Evolutionary conservation across 2,113 vertebrate species (phyloP).

Genomic region (Dicrurus megarhynchus): DNA sequence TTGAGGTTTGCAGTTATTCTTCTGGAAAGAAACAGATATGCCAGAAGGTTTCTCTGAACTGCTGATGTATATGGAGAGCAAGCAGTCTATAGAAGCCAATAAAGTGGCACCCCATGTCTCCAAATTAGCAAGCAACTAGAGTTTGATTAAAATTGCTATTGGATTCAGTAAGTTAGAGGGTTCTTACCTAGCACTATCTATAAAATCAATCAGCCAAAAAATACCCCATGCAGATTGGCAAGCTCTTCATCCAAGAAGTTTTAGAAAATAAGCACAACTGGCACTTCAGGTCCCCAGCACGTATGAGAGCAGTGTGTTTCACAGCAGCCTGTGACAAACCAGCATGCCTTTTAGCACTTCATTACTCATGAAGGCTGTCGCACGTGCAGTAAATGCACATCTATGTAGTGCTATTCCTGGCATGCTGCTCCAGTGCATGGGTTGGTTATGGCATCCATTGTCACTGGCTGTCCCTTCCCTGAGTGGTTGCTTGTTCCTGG

Average conservation of each 20-base stretch:
- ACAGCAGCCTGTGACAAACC: background rate
- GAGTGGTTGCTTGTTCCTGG: background rate
- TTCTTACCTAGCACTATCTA: background rate
- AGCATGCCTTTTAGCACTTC: background rate
- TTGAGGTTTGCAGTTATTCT: background rate
- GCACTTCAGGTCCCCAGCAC: background rate
- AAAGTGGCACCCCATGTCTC: background rate
- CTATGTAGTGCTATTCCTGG: background rate
- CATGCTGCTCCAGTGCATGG: background rate
- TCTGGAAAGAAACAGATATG: background rate
- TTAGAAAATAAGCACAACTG: background rate
- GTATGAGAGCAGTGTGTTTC: background rate
- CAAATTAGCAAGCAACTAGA: background rate
- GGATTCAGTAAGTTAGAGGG: background rate
- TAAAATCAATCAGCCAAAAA: conserved; percentile 33
- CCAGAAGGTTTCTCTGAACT: background rate
- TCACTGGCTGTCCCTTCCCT: background rate
- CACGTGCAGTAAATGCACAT: background rate
- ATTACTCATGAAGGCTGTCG: background rate
- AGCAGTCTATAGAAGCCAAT: background rate
- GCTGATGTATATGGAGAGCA: background rate
- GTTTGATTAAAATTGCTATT: conserved; percentile 39
- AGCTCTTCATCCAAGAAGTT: background rate
- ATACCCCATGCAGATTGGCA: background rate
- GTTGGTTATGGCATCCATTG: background rate